phyloP scores from a whole-genome alignment of 2,888 invertebrate genomes.

The Eupithecia vulgata region DNA sequence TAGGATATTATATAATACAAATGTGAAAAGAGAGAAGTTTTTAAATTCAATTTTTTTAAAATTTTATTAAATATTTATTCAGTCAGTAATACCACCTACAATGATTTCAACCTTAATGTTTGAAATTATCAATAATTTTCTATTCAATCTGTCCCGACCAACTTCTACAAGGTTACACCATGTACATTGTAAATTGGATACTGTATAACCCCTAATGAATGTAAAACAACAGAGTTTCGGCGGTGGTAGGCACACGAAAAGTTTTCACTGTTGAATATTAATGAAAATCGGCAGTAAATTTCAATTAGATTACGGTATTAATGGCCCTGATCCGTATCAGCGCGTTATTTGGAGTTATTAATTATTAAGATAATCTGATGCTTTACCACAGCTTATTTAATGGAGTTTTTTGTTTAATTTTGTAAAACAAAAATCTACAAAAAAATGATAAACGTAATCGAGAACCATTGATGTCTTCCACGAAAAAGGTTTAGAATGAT shows the following conservation, averaged over 20 bases:
- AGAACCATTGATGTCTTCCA: no score
- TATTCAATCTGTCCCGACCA: neutral
- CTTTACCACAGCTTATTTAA: conserved; percentile 18
- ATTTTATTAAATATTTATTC: no score
- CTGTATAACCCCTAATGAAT: conserved; percentile 32
- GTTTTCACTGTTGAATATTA: conserved; percentile 71
- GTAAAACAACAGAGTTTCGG: conserved; percentile 47
- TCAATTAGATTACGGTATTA: conserved; percentile 56
- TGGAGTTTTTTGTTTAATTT: conserved; percentile 1
- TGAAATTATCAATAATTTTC: neutral
- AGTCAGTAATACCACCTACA: neutral
- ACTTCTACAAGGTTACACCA: conserved; percentile 9
- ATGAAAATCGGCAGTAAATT: conserved; percentile 69
- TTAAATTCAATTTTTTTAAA: no score
- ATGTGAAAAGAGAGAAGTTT: no score
- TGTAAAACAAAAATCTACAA: neutral
- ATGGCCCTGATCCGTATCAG: conserved; percentile 36
- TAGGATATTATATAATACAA: neutral
- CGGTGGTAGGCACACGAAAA: conserved; percentile 53
- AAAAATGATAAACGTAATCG: no score
- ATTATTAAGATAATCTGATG: conserved; percentile 40
- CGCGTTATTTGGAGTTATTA: conserved; percentile 46
- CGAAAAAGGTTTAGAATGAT: no score
- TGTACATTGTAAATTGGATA: conserved; percentile 9
- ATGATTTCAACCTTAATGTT: neutral